Base-by-base conservation (phyloP, 2,797 vertebrate species). In the Ara ararauna region DNA sequence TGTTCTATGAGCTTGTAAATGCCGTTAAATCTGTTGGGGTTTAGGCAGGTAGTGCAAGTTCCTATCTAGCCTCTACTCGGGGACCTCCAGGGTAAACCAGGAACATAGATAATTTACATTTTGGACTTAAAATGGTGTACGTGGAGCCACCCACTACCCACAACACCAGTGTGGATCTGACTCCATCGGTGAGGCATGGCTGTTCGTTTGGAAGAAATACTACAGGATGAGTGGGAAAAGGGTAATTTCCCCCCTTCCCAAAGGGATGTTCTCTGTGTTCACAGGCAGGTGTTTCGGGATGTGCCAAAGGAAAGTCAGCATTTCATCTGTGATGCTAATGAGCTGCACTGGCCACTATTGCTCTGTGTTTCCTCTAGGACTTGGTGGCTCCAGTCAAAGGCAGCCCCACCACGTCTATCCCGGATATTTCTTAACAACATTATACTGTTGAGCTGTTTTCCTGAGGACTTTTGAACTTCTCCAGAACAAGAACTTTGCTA, bases 1-100 rank as follows among this genome's bases (percentile, higher is more conserved):
- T 73, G 26, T 73, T 96, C 96, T 91, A 94, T 85, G 87, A 67
- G 68, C 65, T 94, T 91, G 72, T 92, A 91, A 96, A 87, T 80
- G 45, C 51, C 79, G 85, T 85, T 87, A 92, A 90, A 72, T 92
- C 47, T 85, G 66, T 42, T 80, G 42, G 32, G 24, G 85, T 96
- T 96, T 90, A 93, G 87, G 87, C 73, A 94, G 42, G 60, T 48
- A 86, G 17, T 1, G n/a, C 71, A 34, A 14, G 15, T 89, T 95
- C 62, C 61, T 79, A 66, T 9, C 71, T 62, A 82, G 23, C 7
- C 36, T 80, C 60, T 51, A 3, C 27, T 38, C n/a, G 53, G 21
- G 17, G 10, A 51, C 71, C 86, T 78, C 56, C 76, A 71, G 2
- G 38, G 16, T 44, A 77, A 94, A 90, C 29, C 44, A 71, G 44